Evolutionary conservation across 2,113 vertebrate species (phyloP).

Genomic region (Lepus europaeus): DNA sequence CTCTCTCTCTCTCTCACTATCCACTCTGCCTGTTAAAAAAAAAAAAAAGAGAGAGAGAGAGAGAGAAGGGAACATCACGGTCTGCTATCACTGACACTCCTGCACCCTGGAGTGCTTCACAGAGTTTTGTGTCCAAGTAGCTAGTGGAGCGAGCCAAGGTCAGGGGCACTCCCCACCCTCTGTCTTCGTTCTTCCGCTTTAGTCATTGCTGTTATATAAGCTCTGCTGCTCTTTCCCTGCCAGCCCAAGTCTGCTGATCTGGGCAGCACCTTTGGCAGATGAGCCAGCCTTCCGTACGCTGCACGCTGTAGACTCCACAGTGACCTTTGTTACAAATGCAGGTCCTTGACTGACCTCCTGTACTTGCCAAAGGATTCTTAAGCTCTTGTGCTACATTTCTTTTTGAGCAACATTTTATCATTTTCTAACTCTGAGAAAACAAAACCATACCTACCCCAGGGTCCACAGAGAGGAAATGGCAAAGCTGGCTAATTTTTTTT

Average conservation of each 20-base stretch:
- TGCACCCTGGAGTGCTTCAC: not conserved
- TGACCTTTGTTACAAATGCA: not conserved
- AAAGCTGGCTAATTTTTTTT: not conserved
- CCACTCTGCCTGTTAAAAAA: no score
- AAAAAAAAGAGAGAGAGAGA: not conserved
- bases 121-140: not conserved
- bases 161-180: not conserved
- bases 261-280: not conserved
- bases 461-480: slow-evolving; percentile 15
- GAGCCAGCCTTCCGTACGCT: not conserved
- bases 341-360: not conserved
- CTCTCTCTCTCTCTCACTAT: no score
- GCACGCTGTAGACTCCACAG: not conserved
- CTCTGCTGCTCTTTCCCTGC: not conserved
- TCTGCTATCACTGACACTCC: not conserved
- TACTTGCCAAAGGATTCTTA: not conserved
- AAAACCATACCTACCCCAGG: not conserved
- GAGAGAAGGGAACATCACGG: not conserved
- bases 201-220: not conserved
- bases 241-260: not conserved
- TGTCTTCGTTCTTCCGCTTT: not conserved
- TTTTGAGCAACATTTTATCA: slow-evolving; percentile 33
- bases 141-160: not conserved
- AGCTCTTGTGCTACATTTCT: not conserved
- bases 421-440: slow-evolving; percentile 20